These are phyloP conservation scores for Cantharis flavilabris DNA, from an alignment of 2,888 invertebrate genomes.

Conservation along the genomic window DNA sequence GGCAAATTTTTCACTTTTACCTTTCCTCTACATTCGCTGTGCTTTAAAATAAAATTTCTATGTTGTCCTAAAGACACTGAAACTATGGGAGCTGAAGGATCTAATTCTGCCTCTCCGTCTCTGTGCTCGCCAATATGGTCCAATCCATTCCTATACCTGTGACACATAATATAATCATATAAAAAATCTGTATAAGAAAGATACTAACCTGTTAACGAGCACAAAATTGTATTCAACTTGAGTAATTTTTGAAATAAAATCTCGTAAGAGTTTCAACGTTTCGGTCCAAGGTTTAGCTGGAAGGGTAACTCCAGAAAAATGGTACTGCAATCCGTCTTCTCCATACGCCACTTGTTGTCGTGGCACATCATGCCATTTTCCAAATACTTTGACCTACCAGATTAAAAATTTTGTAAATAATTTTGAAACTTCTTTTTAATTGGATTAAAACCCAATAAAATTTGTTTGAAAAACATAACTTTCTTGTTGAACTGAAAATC, in stretches of 20 bases:
- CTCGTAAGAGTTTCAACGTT: constrained; percentile 58
- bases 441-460: no score
- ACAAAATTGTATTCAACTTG: constrained; percentile 68
- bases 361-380: constrained; percentile 69
- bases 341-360: constrained; percentile 73
- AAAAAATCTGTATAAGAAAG: no score
- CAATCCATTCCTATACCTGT: constrained; percentile 63
- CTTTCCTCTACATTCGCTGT: constrained; percentile 61
- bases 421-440: no score
- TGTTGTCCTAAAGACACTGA: constrained; percentile 70
- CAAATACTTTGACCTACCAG: constrained; percentile 61
- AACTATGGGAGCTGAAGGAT: constrained; percentile 65
- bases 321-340: constrained; percentile 66
- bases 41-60: constrained; percentile 68
- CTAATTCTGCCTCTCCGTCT: constrained; percentile 72
- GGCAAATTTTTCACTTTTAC: constrained; percentile 52
- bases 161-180: no score
- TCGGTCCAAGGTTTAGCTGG: constrained; percentile 68
- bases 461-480: background rate
- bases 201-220: constrained; percentile 66
- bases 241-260: constrained; percentile 58
- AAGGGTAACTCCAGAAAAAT: constrained; percentile 66
- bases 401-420: background rate
- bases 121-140: constrained; percentile 75
- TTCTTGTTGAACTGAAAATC: background rate